Evolutionary conservation across 2,113 vertebrate genomes (phyloP).

Genomic region (Eonycteris spelaea): DNA sequence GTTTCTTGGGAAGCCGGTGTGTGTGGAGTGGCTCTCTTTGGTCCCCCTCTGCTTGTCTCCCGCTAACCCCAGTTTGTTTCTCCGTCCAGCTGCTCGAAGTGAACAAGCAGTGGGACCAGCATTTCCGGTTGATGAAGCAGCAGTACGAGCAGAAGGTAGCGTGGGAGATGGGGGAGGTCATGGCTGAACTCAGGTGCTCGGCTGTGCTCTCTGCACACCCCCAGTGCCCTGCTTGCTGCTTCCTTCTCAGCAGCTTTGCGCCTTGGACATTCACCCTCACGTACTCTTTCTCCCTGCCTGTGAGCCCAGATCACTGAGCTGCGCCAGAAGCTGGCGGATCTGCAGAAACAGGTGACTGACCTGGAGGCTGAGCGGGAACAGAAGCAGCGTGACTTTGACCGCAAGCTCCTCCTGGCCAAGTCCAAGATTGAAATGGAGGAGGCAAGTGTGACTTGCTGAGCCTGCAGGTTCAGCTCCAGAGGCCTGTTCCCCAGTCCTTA

Average conservation of each 20-base stretch:
- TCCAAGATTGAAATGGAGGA: conserved; percentile 97
- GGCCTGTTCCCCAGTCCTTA: not conserved
- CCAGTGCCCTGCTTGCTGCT: not conserved
- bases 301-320: conserved; percentile 91
- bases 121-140: conserved; percentile 97
- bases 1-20: not conserved
- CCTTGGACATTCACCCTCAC: not conserved
- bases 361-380: conserved; percentile 93
- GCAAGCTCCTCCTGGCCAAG: conserved; percentile 96
- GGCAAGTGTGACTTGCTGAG: conserved; percentile 74
- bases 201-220: not conserved
- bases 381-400: conserved; percentile 96
- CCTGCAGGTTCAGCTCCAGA: not conserved
- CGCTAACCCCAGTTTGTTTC: conserved; percentile 43
- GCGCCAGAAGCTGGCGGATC: conserved; percentile 91
- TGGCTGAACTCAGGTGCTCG: too few species aligned
- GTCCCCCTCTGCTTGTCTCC: not conserved
- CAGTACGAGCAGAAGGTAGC: conserved; percentile 98
- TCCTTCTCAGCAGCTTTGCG: not conserved
- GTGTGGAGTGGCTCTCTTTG: not conserved
- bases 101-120: conserved; percentile 99
- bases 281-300: not conserved
- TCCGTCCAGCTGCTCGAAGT: conserved; percentile 93
- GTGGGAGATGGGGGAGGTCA: not conserved
- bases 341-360: conserved; percentile 89